A percentile compares a stretch with the other conserved stretches of the same genome.
Conservation (phyloP, 2,888 invertebrate species). For the Aporophyla nigra region DNA sequence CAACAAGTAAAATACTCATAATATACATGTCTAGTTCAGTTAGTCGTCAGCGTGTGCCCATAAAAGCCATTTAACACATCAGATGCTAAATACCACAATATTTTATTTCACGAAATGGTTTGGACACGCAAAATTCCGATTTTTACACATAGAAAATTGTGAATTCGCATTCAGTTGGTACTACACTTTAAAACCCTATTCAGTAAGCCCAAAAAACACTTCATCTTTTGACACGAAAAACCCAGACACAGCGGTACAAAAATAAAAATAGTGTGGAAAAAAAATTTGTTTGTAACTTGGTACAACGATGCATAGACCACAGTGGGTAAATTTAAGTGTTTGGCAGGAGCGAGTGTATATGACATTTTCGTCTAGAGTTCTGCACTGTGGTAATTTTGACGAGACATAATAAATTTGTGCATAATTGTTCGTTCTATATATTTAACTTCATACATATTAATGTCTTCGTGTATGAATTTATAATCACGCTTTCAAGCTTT, state of each 20-base stretch:
- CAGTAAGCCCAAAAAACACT: conserved; percentile 40
- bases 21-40: neutral
- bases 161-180: conserved; percentile 38
- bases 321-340: conserved; percentile 64
- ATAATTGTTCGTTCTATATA: conserved; percentile 53
- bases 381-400: conserved; percentile 36
- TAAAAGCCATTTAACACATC: conserved; percentile 22
- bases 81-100: neutral
- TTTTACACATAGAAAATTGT: conserved; percentile 24
- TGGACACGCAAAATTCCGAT: conserved; percentile 7
- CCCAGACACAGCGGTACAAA: conserved; percentile 42
- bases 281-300: conserved; percentile 36
- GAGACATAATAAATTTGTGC: conserved; percentile 33
- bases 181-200: conserved; percentile 35
- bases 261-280: no score
- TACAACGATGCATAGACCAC: conserved; percentile 49
- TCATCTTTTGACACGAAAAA: conserved; percentile 59
- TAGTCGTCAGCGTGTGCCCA: neutral
- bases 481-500: conserved; percentile 38
- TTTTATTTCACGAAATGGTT: conserved; percentile 10
- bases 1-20: neutral
- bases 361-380: conserved; percentile 34
- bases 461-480: conserved; percentile 38
- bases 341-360: neutral
- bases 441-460: conserved; percentile 55